Base-by-base conservation (phyloP, 2,797 vertebrate genomes). In the Argya squamiceps region DNA sequence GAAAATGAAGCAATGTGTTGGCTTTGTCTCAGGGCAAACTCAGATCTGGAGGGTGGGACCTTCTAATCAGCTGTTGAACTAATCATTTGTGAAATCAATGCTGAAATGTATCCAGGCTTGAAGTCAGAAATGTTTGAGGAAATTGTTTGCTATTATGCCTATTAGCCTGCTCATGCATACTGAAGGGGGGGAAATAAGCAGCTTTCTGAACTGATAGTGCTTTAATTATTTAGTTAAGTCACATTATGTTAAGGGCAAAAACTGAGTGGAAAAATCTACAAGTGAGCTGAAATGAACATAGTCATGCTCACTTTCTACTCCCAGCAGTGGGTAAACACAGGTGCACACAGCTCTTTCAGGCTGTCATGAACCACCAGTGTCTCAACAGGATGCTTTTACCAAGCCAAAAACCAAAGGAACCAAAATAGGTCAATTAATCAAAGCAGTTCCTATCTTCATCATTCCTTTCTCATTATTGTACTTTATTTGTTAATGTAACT, bases 381-480 rank as follows among this genome's bases (percentile, higher is more conserved):
- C 81, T 71, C 63, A 71, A 32, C 46, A 67, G 55, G 60, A 74
- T 69, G 62, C 58, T 78, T 92, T 71, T n/a, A 69, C 76, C 34
- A 64, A 89, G 60, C 41, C 52, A 52, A 73, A 93, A 83, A 49
- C 58, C 62, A 84, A 89, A 97, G 92, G 80, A 91, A 62, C 26
- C 41, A 49, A 97, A 96, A 96, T 63, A 96, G 68, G 88, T 94
- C 81, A 94, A 86, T 97, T 95, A 83, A 94, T 93, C 78, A 91
- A 73, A 93, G 80, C 9, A 12, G 69, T 77, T 97, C 93, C 77
- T 96, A 58, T 96, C 68, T 84, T 84, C 74, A 84, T 92, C 10
- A 50, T 97, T 96, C 96, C 88, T 97, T 94, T 96, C 73, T 96
- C 77, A 67, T 96, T 94, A 89, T 64, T 95, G 69, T 67, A 46